Evolutionary conservation across 1,140 invertebrate species (phyloP).

Genomic region (Subanguina moxae): DNA sequence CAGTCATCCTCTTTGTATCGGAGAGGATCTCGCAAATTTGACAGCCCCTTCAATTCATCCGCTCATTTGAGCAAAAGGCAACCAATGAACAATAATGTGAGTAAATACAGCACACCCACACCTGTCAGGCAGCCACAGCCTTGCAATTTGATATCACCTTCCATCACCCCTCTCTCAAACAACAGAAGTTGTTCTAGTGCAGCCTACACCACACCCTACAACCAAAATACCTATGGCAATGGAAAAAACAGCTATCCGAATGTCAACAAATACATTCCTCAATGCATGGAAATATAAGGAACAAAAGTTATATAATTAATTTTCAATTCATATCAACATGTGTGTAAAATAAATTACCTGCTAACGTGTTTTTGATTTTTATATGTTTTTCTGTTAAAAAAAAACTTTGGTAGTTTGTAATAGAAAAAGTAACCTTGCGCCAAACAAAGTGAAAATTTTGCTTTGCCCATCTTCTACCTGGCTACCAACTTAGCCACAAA

Average conservation of each 20-base stretch:
- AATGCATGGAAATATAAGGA: neutral
- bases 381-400: too few species aligned
- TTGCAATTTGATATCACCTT: too few species aligned
- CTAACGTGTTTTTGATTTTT: too few species aligned
- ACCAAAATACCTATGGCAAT: neutral
- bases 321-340: neutral
- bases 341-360: neutral
- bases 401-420: too few species aligned
- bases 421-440: too few species aligned
- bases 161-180: neutral
- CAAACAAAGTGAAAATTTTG: too few species aligned
- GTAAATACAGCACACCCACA: neutral
- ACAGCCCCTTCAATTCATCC: neutral
- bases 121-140: neutral
- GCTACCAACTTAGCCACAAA: too few species aligned
- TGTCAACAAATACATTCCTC: constrained; percentile 1
- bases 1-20: neutral
- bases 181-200: neutral
- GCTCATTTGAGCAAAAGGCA: neutral
- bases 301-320: neutral
- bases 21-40: neutral
- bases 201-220: neutral
- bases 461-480: too few species aligned
- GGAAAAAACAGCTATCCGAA: neutral
- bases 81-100: neutral